A percentile compares a stretch with the other conserved stretches of the same genome.
These are phyloP conservation scores for Azorinus chamasolen DNA, from an alignment of 2,888 invertebrate species.

Conservation along the genomic window DNA sequence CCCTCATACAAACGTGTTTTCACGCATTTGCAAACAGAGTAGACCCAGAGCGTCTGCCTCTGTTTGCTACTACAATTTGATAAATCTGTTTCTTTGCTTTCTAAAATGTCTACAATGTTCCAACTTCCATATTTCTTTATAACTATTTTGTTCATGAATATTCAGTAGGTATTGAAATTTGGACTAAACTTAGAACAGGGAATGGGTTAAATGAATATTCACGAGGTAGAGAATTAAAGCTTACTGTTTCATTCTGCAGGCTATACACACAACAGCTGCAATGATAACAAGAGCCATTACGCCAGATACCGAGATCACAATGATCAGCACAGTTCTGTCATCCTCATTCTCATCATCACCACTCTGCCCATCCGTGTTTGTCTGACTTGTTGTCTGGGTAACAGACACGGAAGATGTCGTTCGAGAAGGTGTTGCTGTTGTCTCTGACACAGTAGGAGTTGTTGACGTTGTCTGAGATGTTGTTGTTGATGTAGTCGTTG, in stretches of 20 bases:
- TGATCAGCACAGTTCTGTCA: slow-evolving; percentile 8
- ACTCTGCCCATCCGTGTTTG: not conserved
- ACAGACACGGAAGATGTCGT: not conserved
- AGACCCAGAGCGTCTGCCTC: too few species aligned
- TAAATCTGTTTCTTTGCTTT: too few species aligned
- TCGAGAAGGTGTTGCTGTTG: slow-evolving; percentile 1
- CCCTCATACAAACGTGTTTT: too few species aligned
- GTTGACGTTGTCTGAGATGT: not conserved
- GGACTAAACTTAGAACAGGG: too few species aligned
- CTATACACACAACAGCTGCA: slow-evolving; percentile 15
- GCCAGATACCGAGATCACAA: slow-evolving; percentile 19
- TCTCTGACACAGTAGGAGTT: slow-evolving; percentile 1
- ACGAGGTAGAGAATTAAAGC: too few species aligned
- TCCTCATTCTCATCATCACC: slow-evolving; percentile 3
- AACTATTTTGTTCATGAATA: too few species aligned
- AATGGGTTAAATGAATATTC: too few species aligned
- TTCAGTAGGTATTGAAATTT: too few species aligned
- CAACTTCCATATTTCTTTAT: too few species aligned
- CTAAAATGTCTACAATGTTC: too few species aligned
- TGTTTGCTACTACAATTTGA: too few species aligned
- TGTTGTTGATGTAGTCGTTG: slow-evolving; percentile 4
- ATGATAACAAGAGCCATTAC: slow-evolving; percentile 13
- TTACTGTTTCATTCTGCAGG: slow-evolving; percentile 20
- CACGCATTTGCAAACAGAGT: too few species aligned
- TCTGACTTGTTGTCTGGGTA: not conserved